Conservation (phyloP, 2,888 invertebrate species). For the Hirtodrosophila confusa region DNA sequence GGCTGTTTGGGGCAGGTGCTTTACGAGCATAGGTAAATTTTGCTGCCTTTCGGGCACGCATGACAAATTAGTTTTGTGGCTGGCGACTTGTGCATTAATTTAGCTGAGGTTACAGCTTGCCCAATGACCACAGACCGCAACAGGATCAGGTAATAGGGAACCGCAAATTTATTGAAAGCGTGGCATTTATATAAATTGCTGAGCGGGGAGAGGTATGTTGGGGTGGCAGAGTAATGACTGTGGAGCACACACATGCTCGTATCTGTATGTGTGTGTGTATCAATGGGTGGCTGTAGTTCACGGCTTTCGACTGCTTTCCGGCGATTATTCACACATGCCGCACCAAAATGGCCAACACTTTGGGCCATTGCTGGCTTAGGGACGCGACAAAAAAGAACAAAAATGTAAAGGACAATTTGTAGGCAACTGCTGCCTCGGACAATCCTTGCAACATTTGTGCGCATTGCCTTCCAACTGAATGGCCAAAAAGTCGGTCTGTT, state of each 20-base stretch:
- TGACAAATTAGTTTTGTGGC: slow-evolving; percentile 78
- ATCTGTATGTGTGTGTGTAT: neutral
- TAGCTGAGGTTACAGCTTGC: slow-evolving; percentile 53
- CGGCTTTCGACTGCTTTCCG: slow-evolving; percentile 50
- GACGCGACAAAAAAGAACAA: slow-evolving; percentile 29
- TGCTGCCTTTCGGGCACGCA: slow-evolving; percentile 63
- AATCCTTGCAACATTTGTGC: slow-evolving; percentile 51
- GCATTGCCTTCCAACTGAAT: slow-evolving; percentile 60
- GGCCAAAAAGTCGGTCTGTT: slow-evolving; percentile 47
- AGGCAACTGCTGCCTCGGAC: slow-evolving; percentile 35
- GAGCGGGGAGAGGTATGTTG: slow-evolving; percentile 6
- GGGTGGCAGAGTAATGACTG: slow-evolving; percentile 18
- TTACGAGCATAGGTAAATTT: slow-evolving; percentile 11
- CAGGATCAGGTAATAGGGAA: slow-evolving; percentile 72
- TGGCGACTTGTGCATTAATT: slow-evolving; percentile 70
- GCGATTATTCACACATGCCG: slow-evolving; percentile 82
- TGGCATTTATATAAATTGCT: slow-evolving; percentile 56
- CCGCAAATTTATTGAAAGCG: slow-evolving; percentile 77
- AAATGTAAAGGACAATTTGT: slow-evolving; percentile 63
- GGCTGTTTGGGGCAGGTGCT: neutral
- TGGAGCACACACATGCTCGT: neutral
- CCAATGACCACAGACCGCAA: slow-evolving; percentile 37
- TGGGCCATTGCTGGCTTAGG: slow-evolving; percentile 57
- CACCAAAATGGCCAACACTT: slow-evolving; percentile 71
- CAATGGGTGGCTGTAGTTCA: slow-evolving; percentile 18